Percentiles rank a stretch among this genome's conserved stretches.
Evolutionary conservation across 2,888 invertebrate genomes (phyloP).

Genomic region (Graphium colonna): DNA sequence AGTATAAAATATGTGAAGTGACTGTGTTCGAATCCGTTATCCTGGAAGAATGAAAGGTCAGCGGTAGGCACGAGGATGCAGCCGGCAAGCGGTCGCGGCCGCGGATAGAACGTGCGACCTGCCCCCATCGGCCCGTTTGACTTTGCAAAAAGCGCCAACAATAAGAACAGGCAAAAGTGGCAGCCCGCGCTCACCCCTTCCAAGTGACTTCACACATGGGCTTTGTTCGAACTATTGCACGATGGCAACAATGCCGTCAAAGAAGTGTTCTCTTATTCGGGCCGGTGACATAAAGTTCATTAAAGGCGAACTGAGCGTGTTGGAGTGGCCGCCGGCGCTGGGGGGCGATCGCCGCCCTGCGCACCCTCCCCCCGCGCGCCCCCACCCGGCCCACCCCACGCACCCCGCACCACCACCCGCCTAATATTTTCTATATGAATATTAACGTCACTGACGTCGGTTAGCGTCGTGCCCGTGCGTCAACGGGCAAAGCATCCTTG

Average conservation of each 20-base stretch:
- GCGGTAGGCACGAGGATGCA: no score
- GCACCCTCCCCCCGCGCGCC: conserved; percentile 29
- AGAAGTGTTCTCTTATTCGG: conserved; percentile 76
- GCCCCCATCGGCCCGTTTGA: conserved; percentile 44
- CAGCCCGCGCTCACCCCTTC: conserved; percentile 59
- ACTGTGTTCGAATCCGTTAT: no score
- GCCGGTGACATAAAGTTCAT: conserved; percentile 77
- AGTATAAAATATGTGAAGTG: no score
- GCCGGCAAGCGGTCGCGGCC: background rate
- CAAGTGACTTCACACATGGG: conserved; percentile 63
- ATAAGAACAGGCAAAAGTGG: conserved; percentile 60
- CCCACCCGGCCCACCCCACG: conserved; percentile 30
- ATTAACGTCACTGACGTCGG: conserved; percentile 46
- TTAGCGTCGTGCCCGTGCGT: conserved; percentile 34
- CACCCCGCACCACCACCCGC: conserved; percentile 36
- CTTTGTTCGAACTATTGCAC: conserved; percentile 71
- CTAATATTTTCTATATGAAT: conserved; percentile 69
- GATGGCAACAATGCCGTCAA: conserved; percentile 62
- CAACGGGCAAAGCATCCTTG: conserved; percentile 20
- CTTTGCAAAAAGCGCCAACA: conserved; percentile 60
- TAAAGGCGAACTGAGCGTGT: conserved; percentile 75
- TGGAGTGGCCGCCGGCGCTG: conserved; percentile 62
- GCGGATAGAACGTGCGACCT: conserved; percentile 26
- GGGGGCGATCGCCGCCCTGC: conserved; percentile 48
- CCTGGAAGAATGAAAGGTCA: no score